These are phyloP conservation scores for Hylia prasina DNA, from an alignment of 2,113 vertebrate genomes.

Conservation along the genomic window DNA sequence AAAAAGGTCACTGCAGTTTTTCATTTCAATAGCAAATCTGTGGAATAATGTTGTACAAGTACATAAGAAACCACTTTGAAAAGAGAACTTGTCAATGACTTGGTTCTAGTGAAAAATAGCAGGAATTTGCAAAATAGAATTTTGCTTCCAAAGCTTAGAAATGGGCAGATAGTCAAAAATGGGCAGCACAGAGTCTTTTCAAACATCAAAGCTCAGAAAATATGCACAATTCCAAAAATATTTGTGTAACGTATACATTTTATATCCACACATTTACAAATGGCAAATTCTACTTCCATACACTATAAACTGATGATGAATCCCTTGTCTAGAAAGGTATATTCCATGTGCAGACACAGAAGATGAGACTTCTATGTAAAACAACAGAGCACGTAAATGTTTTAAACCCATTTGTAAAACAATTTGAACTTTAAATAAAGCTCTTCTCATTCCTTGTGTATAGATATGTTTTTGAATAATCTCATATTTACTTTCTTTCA, in stretches of 20 bases:
- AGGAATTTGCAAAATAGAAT: neutral
- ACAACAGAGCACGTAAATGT: neutral
- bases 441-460: neutral
- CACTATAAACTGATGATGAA: neutral
- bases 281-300: neutral
- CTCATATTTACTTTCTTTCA: neutral
- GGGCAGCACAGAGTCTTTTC: neutral
- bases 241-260: neutral
- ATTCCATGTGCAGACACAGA: neutral
- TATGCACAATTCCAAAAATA: neutral
- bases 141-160: neutral
- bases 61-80: slow-evolving; percentile 44
- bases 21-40: slow-evolving; percentile 72
- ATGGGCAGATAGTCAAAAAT: neutral
- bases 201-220: neutral
- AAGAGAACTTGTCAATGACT: slow-evolving; percentile 27
- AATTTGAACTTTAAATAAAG: neutral
- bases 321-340: neutral
- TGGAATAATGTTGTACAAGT: slow-evolving; percentile 62
- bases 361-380: neutral
- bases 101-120: slow-evolving; percentile 28
- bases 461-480: neutral
- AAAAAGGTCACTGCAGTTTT: slow-evolving; percentile 76
- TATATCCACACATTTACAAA: neutral
- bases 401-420: neutral